Evolutionary conservation across 2,797 vertebrate species (phyloP), one percentile per base, ranked within the genome.

Genomic region (Mus minutoides): DNA sequence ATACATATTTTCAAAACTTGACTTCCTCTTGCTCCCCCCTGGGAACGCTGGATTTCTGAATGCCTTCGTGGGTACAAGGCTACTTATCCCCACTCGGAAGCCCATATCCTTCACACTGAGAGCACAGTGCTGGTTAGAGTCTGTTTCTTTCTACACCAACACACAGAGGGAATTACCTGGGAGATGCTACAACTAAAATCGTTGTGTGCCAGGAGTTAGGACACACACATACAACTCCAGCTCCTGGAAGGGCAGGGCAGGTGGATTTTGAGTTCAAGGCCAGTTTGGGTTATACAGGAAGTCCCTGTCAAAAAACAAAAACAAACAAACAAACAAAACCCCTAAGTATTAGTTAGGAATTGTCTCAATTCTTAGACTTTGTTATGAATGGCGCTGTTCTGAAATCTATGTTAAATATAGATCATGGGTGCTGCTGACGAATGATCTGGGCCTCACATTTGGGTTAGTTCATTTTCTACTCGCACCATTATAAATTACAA

Each of bases 371-470:
- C 89, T 80, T 73, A 90, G 86, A 94, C 75, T 94, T 92, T 49
- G 71, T 94, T 91, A 95, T 94, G 95, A 92, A 96, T 96, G 92
- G 78, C 62, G 89, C 34, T 78, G 86, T 96, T 85, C 80, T 90
- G 49, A 67, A 96, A 96, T 92, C 89, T 37, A 58, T 34, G 79
- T 92, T 97, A 96, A 94, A 96, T 90, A 94, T 94, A 96, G 95
- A 94, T 88, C 85, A 91, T 37, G 91, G 83, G 13, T 19, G n/a
- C 94, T 84, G 83, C 94, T 95, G 91, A 91, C 62, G 64, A 95
- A 94, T 88, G 76, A 24, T 64, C 3, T 95, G 85, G 37, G 40
- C 94, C 86, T 94, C 92, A 91, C 22, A 58, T 82, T 93, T 91
- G 86, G 83, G 87, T 91, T 96, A 71, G 46, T 85, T 94, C 94